A percentile compares a stretch with the other conserved stretches of the same genome.
phyloP scores from a whole-genome alignment of 1,140 invertebrate genomes.

The Ladona fulva region DNA sequence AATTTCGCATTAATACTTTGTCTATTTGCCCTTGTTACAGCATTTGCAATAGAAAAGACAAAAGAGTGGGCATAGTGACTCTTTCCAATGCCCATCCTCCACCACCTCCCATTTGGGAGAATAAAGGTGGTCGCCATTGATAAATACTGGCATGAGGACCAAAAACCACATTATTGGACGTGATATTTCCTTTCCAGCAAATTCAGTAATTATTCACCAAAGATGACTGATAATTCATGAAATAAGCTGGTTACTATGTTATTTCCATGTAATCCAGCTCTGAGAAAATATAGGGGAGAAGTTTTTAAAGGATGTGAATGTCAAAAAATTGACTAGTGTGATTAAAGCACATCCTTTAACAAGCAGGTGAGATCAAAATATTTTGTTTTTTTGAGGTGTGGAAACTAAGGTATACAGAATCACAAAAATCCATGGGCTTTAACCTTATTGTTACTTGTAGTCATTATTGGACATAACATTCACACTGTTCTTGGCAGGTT shows the following conservation, averaged over 20 bases:
- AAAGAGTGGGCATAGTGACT: background rate
- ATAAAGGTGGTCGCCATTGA: background rate
- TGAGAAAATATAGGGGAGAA: background rate
- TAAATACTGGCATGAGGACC: background rate
- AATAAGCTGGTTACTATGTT: background rate
- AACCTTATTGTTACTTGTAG: background rate
- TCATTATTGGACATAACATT: no score
- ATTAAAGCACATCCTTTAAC: background rate
- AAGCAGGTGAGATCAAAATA: slow-evolving; percentile 6
- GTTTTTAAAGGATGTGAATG: background rate
- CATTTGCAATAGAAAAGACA: background rate
- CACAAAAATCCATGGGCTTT: background rate
- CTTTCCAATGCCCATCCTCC: background rate
- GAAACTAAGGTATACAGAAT: background rate
- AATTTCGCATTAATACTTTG: background rate
- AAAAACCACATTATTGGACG: slow-evolving; percentile 7
- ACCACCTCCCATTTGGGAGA: background rate
- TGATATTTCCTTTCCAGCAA: slow-evolving; percentile 6
- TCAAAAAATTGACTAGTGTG: background rate
- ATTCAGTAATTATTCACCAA: background rate
- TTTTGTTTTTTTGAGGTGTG: background rate
- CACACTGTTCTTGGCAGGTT: no score
- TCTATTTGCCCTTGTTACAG: slow-evolving; percentile 5
- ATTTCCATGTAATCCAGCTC: background rate
- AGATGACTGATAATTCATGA: background rate